Conservation (phyloP, 2,797 vertebrate species). For the Gorsachius magnificus region DNA sequence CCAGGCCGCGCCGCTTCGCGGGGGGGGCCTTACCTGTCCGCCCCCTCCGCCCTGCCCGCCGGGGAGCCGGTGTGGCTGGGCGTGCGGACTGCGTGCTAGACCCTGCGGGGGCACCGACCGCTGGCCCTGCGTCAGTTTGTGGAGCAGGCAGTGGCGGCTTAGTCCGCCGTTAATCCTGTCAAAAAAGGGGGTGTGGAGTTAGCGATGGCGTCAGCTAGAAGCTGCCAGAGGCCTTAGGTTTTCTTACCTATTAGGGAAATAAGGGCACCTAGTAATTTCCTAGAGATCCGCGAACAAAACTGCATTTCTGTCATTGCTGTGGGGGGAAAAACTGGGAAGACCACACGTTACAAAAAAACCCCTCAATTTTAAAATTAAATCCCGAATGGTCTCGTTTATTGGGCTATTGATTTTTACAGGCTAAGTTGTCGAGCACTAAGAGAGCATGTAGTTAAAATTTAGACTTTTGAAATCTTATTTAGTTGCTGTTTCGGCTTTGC, state of each 20-base stretch:
- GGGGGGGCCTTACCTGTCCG: neutral
- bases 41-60: neutral
- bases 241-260: conserved; percentile 75
- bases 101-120: neutral
- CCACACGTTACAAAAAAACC: rapidly evolving
- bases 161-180: conserved; percentile 40
- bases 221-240: conserved; percentile 62
- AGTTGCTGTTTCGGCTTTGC: neutral
- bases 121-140: neutral
- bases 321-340: neutral
- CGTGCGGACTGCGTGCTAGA: neutral
- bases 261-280: neutral
- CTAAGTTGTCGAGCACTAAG: neutral
- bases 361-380: neutral
- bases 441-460: neutral
- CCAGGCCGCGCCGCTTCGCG: neutral
- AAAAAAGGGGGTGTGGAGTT: conserved; percentile 69
- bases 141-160: neutral
- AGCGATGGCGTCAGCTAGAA: conserved; percentile 61
- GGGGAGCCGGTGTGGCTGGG: neutral
- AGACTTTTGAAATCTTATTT: neutral
- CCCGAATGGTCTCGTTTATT: rapidly evolving
- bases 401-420: neutral
- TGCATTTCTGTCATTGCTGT: neutral
- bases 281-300: neutral